Evolutionary conservation across 2,113 vertebrate species (phyloP).

Genomic region (Helogale parvula): DNA sequence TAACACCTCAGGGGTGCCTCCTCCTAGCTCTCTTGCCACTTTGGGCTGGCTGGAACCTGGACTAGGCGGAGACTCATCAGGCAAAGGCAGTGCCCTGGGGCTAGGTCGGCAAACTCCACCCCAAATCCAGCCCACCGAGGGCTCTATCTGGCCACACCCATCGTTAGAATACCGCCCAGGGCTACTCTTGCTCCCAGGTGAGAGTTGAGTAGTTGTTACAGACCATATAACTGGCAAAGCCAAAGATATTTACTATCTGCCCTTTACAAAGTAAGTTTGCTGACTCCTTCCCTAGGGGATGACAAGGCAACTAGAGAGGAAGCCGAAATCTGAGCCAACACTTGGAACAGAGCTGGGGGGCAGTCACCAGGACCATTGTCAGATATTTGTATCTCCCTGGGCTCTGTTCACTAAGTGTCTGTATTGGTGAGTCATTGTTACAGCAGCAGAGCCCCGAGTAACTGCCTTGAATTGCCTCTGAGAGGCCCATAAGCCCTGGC

Average conservation of each 20-base stretch:
- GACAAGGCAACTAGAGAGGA: background rate
- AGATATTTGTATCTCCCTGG: background rate
- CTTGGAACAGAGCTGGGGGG: background rate
- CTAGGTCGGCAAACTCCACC: background rate
- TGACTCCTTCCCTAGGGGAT: background rate
- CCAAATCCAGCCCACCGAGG: background rate
- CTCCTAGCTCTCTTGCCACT: background rate
- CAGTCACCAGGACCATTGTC: accelerated
- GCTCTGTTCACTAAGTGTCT: background rate
- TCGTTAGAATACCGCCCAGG: background rate
- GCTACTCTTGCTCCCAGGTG: background rate
- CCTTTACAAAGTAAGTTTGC: background rate
- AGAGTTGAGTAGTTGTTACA: background rate
- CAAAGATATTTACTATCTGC: background rate
- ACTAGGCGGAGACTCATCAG: too few relatives aligned
- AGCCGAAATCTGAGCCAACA: background rate
- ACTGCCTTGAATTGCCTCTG: background rate
- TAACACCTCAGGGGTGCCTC: background rate
- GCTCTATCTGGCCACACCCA: background rate
- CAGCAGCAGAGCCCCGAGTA: background rate
- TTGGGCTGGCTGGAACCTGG: background rate
- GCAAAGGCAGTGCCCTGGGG: background rate
- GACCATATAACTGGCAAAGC: background rate
- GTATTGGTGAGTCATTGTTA: background rate
- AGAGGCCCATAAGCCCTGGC: background rate